These are phyloP conservation scores for Patiria pectinifera DNA, from an alignment of 53 echinoderm and acorn worm species.

Conservation along the genomic window DNA sequence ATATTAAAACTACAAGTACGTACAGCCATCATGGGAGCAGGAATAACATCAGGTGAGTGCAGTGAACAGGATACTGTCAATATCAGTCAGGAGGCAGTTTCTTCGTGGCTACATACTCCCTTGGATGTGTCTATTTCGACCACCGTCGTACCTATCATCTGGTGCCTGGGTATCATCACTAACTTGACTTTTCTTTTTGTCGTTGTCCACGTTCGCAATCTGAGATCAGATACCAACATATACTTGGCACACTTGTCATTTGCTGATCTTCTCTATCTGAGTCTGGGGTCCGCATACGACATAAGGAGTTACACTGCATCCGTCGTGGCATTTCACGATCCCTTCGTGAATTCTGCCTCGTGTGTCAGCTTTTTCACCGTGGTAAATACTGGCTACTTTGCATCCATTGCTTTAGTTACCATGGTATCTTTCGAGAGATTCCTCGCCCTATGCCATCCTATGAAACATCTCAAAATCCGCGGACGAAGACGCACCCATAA, in stretches of 20 bases:
- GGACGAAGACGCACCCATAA: no score
- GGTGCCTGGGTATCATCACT: constrained; percentile 41
- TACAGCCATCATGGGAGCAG: no score
- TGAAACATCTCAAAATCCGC: no score
- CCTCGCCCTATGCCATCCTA: no score
- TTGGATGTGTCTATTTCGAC: no score
- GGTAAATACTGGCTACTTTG: no score
- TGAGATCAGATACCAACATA: constrained; percentile 69
- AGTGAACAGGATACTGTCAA: neutral
- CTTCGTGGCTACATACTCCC: neutral
- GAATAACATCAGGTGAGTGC: neutral
- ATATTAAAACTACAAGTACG: no score
- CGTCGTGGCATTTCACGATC: no score
- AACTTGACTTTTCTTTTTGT: constrained; percentile 65
- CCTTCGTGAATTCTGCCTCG: no score
- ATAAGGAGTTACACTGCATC: neutral
- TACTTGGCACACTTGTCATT: constrained; percentile 63
- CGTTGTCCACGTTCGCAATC: constrained; percentile 51
- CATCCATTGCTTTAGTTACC: no score
- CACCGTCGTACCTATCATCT: constrained; percentile 57
- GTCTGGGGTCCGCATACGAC: neutral
- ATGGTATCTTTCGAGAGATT: no score
- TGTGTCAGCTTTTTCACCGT: no score
- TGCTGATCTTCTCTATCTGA: constrained; percentile 61
- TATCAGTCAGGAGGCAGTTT: constrained; percentile 2